Conservation (phyloP, 2,888 invertebrate genomes). For the Phaonia tiefii region DNA sequence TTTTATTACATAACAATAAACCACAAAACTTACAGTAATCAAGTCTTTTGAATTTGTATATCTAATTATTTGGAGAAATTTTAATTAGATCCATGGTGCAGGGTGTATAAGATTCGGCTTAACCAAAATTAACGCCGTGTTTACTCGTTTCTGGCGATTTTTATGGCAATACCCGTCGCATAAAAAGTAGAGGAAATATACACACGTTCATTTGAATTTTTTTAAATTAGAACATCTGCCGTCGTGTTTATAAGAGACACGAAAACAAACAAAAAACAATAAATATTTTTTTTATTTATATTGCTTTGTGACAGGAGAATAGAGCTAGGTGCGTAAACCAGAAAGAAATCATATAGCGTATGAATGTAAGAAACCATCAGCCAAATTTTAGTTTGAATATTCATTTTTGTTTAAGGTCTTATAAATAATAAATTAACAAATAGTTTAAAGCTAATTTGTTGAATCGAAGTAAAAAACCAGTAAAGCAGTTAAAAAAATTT, state of each 20-base stretch:
- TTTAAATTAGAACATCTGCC: slow-evolving; percentile 54
- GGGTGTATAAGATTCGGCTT: too few relatives aligned
- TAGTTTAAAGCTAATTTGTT: not conserved
- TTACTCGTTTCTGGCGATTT: slow-evolving; percentile 19
- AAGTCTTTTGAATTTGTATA: too few relatives aligned
- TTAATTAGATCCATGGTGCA: too few relatives aligned
- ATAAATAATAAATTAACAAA: slow-evolving; percentile 31
- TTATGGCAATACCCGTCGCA: not conserved
- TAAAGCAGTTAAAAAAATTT: not conserved
- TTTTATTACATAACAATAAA: too few relatives aligned
- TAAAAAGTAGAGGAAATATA: slow-evolving; percentile 11
- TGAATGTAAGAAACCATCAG: too few relatives aligned
- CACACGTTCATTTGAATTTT: not conserved
- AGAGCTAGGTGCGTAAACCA: slow-evolving; percentile 50
- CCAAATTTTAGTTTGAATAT: slow-evolving; percentile 32
- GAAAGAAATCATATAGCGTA: not conserved
- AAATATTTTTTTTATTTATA: slow-evolving; percentile 44
- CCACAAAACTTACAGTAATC: too few relatives aligned
- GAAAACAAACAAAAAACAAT: slow-evolving; percentile 33
- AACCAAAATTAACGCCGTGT: too few relatives aligned
- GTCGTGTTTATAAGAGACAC: slow-evolving; percentile 7
- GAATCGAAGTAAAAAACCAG: not conserved
- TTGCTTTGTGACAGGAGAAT: slow-evolving; percentile 5
- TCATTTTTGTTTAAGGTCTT: slow-evolving; percentile 14
- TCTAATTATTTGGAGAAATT: too few relatives aligned